Base-by-base conservation (phyloP, 2,113 vertebrate species). In the Callopanchax toddi region DNA sequence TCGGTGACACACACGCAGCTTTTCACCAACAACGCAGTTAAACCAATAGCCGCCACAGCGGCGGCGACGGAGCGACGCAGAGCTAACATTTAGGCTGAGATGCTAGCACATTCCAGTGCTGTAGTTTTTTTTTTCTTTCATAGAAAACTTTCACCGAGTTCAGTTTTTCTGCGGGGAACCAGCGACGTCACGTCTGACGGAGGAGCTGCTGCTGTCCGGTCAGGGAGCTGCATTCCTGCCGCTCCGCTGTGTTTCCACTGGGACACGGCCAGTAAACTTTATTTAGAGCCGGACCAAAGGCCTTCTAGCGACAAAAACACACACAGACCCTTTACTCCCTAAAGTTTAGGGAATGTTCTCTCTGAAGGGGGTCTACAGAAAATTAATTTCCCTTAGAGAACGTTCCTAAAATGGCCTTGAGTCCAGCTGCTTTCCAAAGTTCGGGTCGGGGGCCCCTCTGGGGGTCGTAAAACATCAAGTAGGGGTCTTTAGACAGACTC, bases 121-220 rank as follows among this genome's bases (percentile, higher is more conserved):
- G 32, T 67, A 40, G 50, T 3, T 59, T 40, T 73, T 54, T 16
- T 29, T 18, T 10, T 8, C 22, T 13, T 64, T 21, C 34, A 17
- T 13, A 62, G 45, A 81, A 73, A 88, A 90, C 58, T 90, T 73
- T 51, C 15, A 56, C 26, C 54, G 78, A 81, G 54, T 64, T 45
- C 9, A 61, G 60, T 70, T 82, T 77, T 91, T 84, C 85, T 79
- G 76, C 67, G 74, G 79, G 64, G 60, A 74, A 66, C 37, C 69
- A 57, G 64, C 79, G 78, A 91, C 92, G 92, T 92, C 90, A 93
- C 89, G 63, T 77, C 74, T 84, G 84, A 86, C 80, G 75, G 76
- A 81, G 52, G 68, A 74, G 74, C 75, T 17, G 60, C 67, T 16
- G 57, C 37, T 34, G 55, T 22, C 59, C 76, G 71, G 49, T 12